Evolutionary conservation across 2,113 vertebrate species (phyloP), one percentile per base, ranked within the genome.

Genomic region (Psettodes erumei): DNA sequence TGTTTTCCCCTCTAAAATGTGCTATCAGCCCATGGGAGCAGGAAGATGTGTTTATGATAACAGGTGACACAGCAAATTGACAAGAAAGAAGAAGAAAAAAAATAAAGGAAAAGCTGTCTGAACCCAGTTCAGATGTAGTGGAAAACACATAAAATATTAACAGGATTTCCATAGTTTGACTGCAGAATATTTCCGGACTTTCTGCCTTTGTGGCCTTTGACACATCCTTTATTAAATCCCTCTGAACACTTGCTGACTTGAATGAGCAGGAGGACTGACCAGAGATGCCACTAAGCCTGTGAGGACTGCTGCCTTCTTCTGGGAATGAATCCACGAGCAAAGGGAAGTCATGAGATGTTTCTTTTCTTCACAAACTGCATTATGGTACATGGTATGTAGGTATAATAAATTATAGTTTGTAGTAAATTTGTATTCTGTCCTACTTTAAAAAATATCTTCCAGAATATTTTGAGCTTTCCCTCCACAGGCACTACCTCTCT

Each of bases 211-310:
- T 72, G 88, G 74, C 71, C 85, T 86, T 66, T 84, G 86, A 85
- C 79, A 75, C 6, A 3, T 78, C 54, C 83, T 85, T 86, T 88
- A 84, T 91, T 86, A 83, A 80, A 86, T 72, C 51, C 82, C 79
- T 71, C 43, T 48, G 50, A 81, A 82, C 64, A 47, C 71, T 77
- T 79, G 72, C 67, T 68, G 83, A 85, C 82, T 67, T 85, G 88
- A 85, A 84, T 86, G 66, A 83, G 63, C 51, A 66, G 42, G 43
- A 56, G 25, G 56, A 55, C 54, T 71, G 78, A 78, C 62, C 75
- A 56, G 37, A 63, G 65, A 86, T 55, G 61, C 63, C 63, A 73
- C 77, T 72, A 86, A 84, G 85, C 63, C 56, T 58, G 56, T 10
- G 40, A 45, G 47, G 42, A 32, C 55, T 38, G 33, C 56, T 21